Percentiles rank a stretch among this genome's conserved stretches.
Conservation (phyloP, 1,140 invertebrate genomes). For the Drosophila nannoptera region DNA sequence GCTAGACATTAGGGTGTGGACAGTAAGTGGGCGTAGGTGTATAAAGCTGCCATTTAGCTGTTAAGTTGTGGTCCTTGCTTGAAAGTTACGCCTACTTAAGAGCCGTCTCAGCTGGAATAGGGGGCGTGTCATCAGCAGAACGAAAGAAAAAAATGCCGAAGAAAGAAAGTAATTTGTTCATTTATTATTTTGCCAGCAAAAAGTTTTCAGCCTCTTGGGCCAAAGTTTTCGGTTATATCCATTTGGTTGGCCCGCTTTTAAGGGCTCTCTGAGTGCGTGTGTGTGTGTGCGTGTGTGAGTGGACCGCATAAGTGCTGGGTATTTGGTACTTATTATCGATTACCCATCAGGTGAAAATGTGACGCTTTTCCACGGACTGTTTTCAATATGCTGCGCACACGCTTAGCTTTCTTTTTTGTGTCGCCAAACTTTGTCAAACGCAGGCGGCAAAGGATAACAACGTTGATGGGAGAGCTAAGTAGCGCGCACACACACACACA, state of each 20-base stretch:
- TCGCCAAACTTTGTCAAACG: conserved; percentile 67
- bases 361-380: conserved; percentile 29
- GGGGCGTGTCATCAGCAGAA: conserved; percentile 13
- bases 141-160: conserved; percentile 19
- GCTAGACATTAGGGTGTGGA: conserved; percentile 41
- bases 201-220: conserved; percentile 57
- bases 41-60: conserved; percentile 26
- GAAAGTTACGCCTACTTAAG: conserved; percentile 65
- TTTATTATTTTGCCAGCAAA: conserved; percentile 63
- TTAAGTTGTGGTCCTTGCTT: conserved; percentile 45
- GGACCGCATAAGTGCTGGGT: conserved; percentile 34
- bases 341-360: conserved; percentile 68
- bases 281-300: conserved; percentile 39
- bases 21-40: conserved; percentile 23
- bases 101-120: conserved; percentile 26
- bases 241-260: conserved; percentile 7
- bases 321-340: conserved; percentile 66
- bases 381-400: conserved; percentile 68
- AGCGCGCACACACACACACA: conserved; percentile 13
- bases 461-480: conserved; percentile 43
- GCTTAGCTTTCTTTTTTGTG: conserved; percentile 35
- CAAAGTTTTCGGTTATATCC: conserved; percentile 9
- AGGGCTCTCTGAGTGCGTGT: neutral
- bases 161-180: conserved; percentile 32
- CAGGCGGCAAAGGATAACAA: conserved; percentile 47